Evolutionary conservation across 1,140 invertebrate genomes (phyloP).

Genomic region (Calliphora vicina): DNA sequence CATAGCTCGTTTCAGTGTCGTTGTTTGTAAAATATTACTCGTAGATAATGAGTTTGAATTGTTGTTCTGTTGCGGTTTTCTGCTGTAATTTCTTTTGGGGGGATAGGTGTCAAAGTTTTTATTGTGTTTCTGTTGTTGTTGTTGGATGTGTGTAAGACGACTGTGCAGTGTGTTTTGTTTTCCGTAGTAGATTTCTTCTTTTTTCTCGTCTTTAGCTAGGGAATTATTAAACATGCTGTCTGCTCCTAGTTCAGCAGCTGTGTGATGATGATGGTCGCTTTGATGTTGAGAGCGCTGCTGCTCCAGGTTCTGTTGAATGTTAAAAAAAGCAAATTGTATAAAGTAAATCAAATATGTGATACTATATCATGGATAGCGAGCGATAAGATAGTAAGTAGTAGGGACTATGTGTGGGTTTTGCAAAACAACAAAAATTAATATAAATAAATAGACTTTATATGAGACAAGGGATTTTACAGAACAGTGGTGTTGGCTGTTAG

Average conservation of each 20-base stretch:
- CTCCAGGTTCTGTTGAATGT: not conserved
- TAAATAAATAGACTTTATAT: not conserved
- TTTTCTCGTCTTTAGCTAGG: not conserved
- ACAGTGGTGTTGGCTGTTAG: too few relatives aligned
- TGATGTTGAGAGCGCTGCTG: not conserved
- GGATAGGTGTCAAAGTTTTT: conserved; percentile 20
- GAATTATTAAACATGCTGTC: conserved; percentile 29
- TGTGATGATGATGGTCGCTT: not conserved
- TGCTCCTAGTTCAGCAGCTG: conserved; percentile 2
- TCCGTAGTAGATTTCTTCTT: not conserved
- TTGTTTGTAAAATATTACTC: not conserved
- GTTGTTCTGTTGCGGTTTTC: not conserved
- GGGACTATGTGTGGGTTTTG: not conserved
- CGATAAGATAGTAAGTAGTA: not conserved
- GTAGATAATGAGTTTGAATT: not conserved
- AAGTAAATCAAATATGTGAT: not conserved
- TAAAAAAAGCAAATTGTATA: not conserved
- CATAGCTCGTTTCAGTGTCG: not conserved
- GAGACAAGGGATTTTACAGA: too few relatives aligned
- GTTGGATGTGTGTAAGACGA: not conserved
- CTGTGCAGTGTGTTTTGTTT: not conserved
- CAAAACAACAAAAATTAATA: not conserved
- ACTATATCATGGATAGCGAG: not conserved
- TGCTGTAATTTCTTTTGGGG: not conserved
- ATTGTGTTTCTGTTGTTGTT: not conserved